A percentile compares a stretch with the other conserved stretches of the same genome.
Conservation (phyloP, 1,140 invertebrate species). For the Tetramorium simillimum region DNA sequence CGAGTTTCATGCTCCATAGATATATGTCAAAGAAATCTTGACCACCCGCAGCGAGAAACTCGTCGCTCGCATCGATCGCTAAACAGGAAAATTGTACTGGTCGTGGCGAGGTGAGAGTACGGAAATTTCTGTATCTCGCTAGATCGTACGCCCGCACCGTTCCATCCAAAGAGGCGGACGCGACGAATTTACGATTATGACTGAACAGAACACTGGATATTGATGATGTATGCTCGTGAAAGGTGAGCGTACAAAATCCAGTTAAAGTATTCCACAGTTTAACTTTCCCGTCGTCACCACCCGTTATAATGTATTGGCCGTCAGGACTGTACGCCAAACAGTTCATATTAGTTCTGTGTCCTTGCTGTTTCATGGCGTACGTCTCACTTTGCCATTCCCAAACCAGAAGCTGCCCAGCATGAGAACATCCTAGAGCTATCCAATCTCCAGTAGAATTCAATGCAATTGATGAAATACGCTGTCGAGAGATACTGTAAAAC, state of each 20-base stretch:
- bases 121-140: conserved; percentile 97
- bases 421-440: conserved; percentile 95
- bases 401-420: conserved; percentile 95
- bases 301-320: conserved; percentile 95
- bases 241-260: conserved; percentile 98
- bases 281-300: conserved; percentile 97
- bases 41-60: conserved; percentile 96
- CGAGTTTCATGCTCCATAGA: conserved; percentile 97
- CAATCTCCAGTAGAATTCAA: conserved; percentile 97
- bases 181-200: conserved; percentile 95
- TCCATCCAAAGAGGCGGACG: conserved; percentile 97
- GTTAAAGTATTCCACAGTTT: conserved; percentile 97
- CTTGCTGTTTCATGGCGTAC: conserved; percentile 99
- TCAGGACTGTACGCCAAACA: conserved; percentile 96
- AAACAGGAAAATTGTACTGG: conserved; percentile 97
- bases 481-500: conserved; percentile 90
- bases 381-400: conserved; percentile 99
- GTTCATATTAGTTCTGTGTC: conserved; percentile 95
- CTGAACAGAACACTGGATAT: conserved; percentile 94
- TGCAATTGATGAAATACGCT: conserved; percentile 91
- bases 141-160: conserved; percentile 98
- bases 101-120: conserved; percentile 96
- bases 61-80: conserved; percentile 94
- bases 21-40: conserved; percentile 98
- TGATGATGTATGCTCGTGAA: conserved; percentile 94